Conservation (phyloP, 2,888 invertebrate genomes). For the Nephrotoma appendiculata region DNA sequence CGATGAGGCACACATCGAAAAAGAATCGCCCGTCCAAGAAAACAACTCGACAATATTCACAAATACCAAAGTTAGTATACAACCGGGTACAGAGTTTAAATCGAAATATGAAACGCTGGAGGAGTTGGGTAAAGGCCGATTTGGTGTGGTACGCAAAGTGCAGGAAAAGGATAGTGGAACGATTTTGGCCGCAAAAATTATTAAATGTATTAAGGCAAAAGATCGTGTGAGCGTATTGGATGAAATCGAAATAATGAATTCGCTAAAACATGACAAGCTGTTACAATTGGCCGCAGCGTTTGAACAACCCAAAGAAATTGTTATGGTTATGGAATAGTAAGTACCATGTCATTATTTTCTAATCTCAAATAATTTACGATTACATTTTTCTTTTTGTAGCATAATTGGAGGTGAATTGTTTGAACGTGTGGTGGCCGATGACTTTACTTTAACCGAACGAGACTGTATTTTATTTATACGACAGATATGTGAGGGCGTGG, state of each 20-base stretch:
- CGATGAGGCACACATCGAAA: slow-evolving; percentile 7
- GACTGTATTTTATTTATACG: slow-evolving; percentile 73
- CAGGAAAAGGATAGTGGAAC: slow-evolving; percentile 47
- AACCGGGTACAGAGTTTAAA: slow-evolving; percentile 43
- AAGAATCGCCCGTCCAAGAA: neutral
- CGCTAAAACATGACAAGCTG: slow-evolving; percentile 68
- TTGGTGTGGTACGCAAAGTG: slow-evolving; percentile 54
- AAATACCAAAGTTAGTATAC: slow-evolving; percentile 29
- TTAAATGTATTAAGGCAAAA: slow-evolving; percentile 55
- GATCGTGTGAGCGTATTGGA: slow-evolving; percentile 63
- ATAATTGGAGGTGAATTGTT: slow-evolving; percentile 89
- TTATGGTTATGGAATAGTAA: slow-evolving; percentile 88
- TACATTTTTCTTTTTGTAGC: slow-evolving; percentile 37
- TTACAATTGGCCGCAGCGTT: slow-evolving; percentile 71
- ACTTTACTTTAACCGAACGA: slow-evolving; percentile 79
- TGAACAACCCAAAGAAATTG: slow-evolving; percentile 58
- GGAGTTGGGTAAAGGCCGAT: slow-evolving; percentile 61
- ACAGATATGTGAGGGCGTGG: slow-evolving; percentile 83
- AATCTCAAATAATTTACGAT: neutral
- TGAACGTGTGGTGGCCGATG: slow-evolving; percentile 83
- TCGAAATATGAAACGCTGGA: slow-evolving; percentile 50
- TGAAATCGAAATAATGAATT: slow-evolving; percentile 78
- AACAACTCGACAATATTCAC: neutral
- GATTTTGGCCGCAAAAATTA: slow-evolving; percentile 69
- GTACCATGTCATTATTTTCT: slow-evolving; percentile 24